Percentiles rank a stretch among this genome's conserved stretches.
Conservation (phyloP, 2,888 invertebrate genomes). For the Campoplex nolae region DNA sequence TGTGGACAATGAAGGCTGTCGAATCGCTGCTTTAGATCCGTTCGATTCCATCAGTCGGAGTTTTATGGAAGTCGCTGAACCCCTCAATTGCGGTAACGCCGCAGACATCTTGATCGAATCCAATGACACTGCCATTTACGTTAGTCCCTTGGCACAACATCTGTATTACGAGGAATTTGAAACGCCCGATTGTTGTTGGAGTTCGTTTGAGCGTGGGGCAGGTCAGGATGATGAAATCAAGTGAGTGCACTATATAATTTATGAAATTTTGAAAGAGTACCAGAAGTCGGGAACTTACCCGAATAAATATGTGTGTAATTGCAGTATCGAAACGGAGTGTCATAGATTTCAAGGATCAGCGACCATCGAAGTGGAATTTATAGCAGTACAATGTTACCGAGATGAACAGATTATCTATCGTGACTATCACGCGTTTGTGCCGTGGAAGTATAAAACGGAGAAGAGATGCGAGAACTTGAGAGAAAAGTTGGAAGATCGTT, state of each 20-base stretch:
- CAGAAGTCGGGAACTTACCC: background rate
- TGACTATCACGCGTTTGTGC: slow-evolving; percentile 89
- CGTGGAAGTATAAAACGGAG: slow-evolving; percentile 82
- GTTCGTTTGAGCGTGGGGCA: slow-evolving; percentile 86
- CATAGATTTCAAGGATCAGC: slow-evolving; percentile 84
- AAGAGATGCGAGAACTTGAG: slow-evolving; percentile 71
- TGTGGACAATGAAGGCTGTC: slow-evolving; percentile 89
- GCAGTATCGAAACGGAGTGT: slow-evolving; percentile 85
- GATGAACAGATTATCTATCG: slow-evolving; percentile 86
- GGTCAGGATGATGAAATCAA: slow-evolving; percentile 84
- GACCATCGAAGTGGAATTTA: slow-evolving; percentile 88
- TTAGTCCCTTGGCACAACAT: slow-evolving; percentile 85
- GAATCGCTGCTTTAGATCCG: slow-evolving; percentile 88
- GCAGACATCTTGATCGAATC: slow-evolving; percentile 86
- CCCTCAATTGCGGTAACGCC: slow-evolving; percentile 86
- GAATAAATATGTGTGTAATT: slow-evolving; percentile 15
- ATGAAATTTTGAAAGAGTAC: background rate
- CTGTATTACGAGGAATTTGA: slow-evolving; percentile 85
- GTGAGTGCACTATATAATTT: slow-evolving; percentile 77
- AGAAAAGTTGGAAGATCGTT: slow-evolving; percentile 75
- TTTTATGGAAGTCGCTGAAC: slow-evolving; percentile 85
- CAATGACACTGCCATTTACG: slow-evolving; percentile 87
- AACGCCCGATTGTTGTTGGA: slow-evolving; percentile 88
- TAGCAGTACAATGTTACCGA: slow-evolving; percentile 88
- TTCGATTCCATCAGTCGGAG: slow-evolving; percentile 86